Conservation (phyloP, 2,797 vertebrate genomes). For the Gephyroberyx darwinii region DNA sequence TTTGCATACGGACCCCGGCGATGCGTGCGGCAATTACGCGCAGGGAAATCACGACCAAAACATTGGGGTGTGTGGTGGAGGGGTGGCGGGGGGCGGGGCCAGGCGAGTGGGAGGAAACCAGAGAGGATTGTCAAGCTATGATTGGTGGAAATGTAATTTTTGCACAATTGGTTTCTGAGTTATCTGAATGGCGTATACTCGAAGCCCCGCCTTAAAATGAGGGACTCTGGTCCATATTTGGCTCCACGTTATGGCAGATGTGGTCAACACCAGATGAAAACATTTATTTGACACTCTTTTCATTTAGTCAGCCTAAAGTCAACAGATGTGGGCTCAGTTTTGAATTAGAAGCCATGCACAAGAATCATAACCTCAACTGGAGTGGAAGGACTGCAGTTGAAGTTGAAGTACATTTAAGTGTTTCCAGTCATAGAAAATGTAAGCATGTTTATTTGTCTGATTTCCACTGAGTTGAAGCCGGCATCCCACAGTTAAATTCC, state of each 20-base stretch:
- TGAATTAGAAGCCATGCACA: too few species aligned
- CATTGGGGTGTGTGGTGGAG: slow-evolving; percentile 56
- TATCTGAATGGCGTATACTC: slow-evolving; percentile 39
- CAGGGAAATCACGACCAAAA: slow-evolving; percentile 66
- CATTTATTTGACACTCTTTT: neutral
- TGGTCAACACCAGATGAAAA: neutral
- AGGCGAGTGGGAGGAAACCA: slow-evolving; percentile 42
- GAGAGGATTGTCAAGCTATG: neutral
- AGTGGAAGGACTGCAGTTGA: neutral
- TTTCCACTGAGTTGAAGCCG: too few species aligned
- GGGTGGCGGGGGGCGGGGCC: neutral
- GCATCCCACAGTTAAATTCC: too few species aligned
- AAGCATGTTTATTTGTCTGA: too few species aligned
- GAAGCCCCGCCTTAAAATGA: slow-evolving; percentile 43
- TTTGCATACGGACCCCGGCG: neutral
- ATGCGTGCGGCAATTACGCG: neutral
- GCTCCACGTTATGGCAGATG: neutral
- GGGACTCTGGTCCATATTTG: slow-evolving; percentile 13
- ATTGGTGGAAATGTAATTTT: slow-evolving; percentile 55
- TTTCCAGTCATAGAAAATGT: too few species aligned
- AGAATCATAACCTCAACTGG: neutral
- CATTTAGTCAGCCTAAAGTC: neutral
- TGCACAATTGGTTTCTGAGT: slow-evolving; percentile 36
- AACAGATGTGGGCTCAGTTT: too few species aligned
- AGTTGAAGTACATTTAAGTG: too few species aligned